Percentiles rank a stretch among this genome's conserved stretches.
These are phyloP conservation scores for Aricia artaxerxes DNA, from an alignment of 2,888 invertebrate species.

Conservation along the genomic window DNA sequence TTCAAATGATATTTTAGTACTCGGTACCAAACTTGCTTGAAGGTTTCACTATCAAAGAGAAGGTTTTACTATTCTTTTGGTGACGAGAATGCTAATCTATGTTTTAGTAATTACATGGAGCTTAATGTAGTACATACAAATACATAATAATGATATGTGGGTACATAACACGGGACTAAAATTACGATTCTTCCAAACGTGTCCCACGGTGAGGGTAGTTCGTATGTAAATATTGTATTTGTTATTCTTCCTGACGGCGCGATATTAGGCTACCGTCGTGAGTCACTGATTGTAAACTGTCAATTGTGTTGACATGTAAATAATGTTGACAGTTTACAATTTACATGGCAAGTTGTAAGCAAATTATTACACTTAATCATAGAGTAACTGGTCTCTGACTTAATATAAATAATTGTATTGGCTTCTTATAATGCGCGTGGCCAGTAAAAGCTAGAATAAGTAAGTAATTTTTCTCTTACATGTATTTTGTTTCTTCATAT, in stretches of 20 bases:
- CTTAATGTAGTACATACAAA: too few relatives aligned
- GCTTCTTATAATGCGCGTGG: not conserved
- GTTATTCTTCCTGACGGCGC: conserved; percentile 44
- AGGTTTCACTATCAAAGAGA: too few relatives aligned
- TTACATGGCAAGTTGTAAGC: not conserved
- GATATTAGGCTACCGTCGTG: conserved; percentile 49
- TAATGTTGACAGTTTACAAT: not conserved
- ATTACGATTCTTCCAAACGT: not conserved
- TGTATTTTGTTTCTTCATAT: too few relatives aligned
- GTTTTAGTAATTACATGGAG: too few relatives aligned
- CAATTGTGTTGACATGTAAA: conserved; percentile 26
- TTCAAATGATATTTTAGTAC: too few relatives aligned
- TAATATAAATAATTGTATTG: not conserved
- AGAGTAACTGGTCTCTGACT: too few relatives aligned
- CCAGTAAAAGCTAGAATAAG: too few relatives aligned
- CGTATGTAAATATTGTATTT: conserved; percentile 43
- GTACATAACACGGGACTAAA: not conserved
- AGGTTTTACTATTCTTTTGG: too few relatives aligned
- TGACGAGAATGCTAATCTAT: too few relatives aligned
- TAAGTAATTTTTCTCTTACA: too few relatives aligned
- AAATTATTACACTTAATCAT: too few relatives aligned
- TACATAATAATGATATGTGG: not conserved
- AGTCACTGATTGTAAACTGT: conserved; percentile 41
- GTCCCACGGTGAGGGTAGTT: conserved; percentile 33
- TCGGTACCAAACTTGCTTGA: too few relatives aligned